phyloP scores from a whole-genome alignment of 2,888 invertebrate species.

The Sarcophaga caerulescens region DNA sequence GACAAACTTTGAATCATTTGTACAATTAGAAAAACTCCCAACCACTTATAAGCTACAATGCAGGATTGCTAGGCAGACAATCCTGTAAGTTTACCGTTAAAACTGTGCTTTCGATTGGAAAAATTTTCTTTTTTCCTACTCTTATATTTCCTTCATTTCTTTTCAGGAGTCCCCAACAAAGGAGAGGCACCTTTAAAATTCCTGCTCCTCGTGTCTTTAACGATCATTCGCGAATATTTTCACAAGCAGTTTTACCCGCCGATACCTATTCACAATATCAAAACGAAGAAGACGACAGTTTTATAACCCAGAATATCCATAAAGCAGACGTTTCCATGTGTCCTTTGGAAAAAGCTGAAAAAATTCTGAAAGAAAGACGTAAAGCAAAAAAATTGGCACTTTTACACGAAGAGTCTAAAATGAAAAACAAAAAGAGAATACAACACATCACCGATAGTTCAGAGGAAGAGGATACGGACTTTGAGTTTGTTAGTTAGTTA shows the following conservation, averaged over 20 bases:
- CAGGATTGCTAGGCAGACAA: too few relatives aligned
- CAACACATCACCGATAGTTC: conserved; percentile 68
- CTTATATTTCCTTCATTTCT: too few relatives aligned
- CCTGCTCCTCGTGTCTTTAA: conserved; percentile 82
- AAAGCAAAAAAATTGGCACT: conserved; percentile 70
- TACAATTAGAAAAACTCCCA: too few relatives aligned
- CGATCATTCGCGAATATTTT: conserved; percentile 81
- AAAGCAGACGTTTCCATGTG: conserved; percentile 74
- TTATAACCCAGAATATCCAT: conserved; percentile 67
- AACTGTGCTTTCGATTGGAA: too few relatives aligned
- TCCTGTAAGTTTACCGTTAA: too few relatives aligned
- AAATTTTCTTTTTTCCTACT: too few relatives aligned
- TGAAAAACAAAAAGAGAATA: conserved; percentile 38
- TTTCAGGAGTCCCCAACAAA: conserved; percentile 83
- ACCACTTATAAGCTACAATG: too few relatives aligned
- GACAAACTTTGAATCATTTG: too few relatives aligned
- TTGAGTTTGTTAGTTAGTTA: neutral
- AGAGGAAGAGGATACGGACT: conserved; percentile 69
- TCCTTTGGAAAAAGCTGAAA: conserved; percentile 86
- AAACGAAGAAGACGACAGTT: conserved; percentile 81
- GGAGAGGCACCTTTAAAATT: conserved; percentile 84
- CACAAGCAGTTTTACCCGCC: conserved; percentile 80
- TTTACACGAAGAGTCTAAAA: neutral
- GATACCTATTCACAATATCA: conserved; percentile 82
- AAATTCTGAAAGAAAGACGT: conserved; percentile 81